Evolutionary conservation across 2,797 vertebrate species (phyloP).

Genomic region (Tragopan temminckii): DNA sequence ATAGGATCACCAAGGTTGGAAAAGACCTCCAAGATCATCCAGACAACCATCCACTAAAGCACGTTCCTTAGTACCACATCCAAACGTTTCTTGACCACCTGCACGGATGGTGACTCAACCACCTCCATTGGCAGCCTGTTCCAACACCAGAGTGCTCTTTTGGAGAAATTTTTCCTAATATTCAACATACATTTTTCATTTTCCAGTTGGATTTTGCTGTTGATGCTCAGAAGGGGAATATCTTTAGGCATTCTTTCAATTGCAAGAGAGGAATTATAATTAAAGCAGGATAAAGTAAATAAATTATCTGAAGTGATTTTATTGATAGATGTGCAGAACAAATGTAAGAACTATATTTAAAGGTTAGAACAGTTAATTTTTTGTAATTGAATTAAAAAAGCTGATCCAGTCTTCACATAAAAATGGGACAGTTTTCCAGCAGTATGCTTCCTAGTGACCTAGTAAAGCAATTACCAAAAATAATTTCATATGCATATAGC

Average conservation of each 20-base stretch:
- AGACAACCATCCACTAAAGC: too few relatives aligned
- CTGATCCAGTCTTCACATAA: background rate
- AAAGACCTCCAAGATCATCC: too few relatives aligned
- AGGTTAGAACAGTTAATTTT: background rate
- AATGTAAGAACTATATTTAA: background rate
- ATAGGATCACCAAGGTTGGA: too few relatives aligned
- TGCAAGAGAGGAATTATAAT: conserved; percentile 31
- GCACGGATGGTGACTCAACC: too few relatives aligned
- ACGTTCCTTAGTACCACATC: too few relatives aligned
- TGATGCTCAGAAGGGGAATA: conserved; percentile 65
- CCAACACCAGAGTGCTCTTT: too few relatives aligned
- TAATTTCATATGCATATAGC: background rate
- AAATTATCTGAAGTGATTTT: conserved; percentile 14
- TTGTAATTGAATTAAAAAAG: background rate
- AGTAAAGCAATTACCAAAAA: background rate
- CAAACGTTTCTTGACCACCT: too few relatives aligned
- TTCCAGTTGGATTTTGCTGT: conserved; percentile 57
- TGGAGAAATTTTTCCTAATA: background rate
- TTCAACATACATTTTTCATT: background rate
- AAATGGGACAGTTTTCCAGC: background rate
- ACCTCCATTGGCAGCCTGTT: too few relatives aligned
- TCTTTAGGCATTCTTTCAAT: conserved; percentile 59
- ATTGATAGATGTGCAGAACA: background rate
- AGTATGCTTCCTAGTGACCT: background rate
- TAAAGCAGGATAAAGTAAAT: conserved; percentile 57